Base-by-base conservation (phyloP, 2,888 invertebrate species). In the Parnassius smintheus region DNA sequence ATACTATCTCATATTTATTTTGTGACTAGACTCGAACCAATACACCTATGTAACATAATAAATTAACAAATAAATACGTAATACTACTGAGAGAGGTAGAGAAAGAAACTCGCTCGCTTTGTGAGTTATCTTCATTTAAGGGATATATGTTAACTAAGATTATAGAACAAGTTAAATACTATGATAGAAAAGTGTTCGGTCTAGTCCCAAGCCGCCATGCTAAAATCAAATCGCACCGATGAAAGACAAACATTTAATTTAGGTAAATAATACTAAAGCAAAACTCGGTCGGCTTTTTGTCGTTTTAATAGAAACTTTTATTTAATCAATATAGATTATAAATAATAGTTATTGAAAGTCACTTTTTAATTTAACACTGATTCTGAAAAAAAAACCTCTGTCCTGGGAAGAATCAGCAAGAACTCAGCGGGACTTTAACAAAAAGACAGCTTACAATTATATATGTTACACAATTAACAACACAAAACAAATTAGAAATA, bases 141-240 rank as follows among this genome's bases (percentile, higher is more conserved):
- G 18, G 50, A n/a, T 25, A 35, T 25, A 55, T 18, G 62, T 50
- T 35, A 35, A 35, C 7, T 35, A 35, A 7, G 35, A 35, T 35
- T 35, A 35, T 35, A 35, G 35, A 35, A 4, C 35, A 35, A 35
- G 35, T 35, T 58, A 58, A 62, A 62, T 54, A 18, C 54, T 58
- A 48, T 45, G 44, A 62, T 54, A 62, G 55, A 54, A 58, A 62
- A 52, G 18, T 41, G 48, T 25, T 13, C 42, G 48, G 25, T n/a
- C 22, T 25, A 25, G 54, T 58, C 62, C 49, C 62, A 62, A 58
- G 54, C 58, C 58, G 54, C 49, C 58, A 58, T 58, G 54, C 54
- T 62, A 58, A 58, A 54, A 58, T 58, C 50, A 12, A 54, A 58
- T 58, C 50, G 13, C 18, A n/a, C n/a, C 56, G 52, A 48, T 49